phyloP scores from a whole-genome alignment of 2,797 vertebrate species.

The Cryptoblepharus egeriae region DNA sequence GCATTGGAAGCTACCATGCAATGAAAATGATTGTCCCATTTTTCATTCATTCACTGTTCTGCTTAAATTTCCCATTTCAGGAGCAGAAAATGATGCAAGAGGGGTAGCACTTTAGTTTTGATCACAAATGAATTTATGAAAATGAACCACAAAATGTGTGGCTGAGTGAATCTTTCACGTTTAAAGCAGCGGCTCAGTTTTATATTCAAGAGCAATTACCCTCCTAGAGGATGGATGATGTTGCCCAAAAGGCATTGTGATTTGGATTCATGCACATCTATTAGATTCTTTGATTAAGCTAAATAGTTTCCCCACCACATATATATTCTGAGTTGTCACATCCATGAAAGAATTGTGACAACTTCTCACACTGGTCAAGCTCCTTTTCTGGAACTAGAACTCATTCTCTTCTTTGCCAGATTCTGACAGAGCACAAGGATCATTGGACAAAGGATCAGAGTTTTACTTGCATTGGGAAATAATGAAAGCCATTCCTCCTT shows the following conservation, averaged over 20 bases:
- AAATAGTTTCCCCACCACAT: background rate
- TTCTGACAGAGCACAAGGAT: too few relatives aligned
- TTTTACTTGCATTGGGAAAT: too few relatives aligned
- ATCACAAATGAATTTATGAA: background rate
- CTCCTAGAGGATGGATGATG: background rate
- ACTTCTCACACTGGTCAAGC: background rate
- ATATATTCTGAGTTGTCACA: background rate
- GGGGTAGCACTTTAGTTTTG: background rate
- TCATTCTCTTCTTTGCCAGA: too few relatives aligned
- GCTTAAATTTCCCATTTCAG: background rate
- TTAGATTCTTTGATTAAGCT: background rate
- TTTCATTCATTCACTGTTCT: slow-evolving; percentile 1
- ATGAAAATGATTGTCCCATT: background rate
- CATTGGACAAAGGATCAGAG: too few relatives aligned
- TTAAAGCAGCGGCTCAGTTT: too few relatives aligned
- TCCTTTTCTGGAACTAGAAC: too few relatives aligned
- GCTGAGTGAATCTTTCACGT: background rate
- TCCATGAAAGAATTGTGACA: background rate
- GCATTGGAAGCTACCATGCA: background rate
- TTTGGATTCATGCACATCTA: background rate
- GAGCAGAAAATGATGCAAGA: background rate
- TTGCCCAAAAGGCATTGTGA: background rate
- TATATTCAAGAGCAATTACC: background rate
- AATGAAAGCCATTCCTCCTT: too few relatives aligned
- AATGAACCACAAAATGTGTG: too few relatives aligned